These are phyloP conservation scores for Staurois parvus DNA, from an alignment of 2,797 vertebrate species.

Conservation along the genomic window DNA sequence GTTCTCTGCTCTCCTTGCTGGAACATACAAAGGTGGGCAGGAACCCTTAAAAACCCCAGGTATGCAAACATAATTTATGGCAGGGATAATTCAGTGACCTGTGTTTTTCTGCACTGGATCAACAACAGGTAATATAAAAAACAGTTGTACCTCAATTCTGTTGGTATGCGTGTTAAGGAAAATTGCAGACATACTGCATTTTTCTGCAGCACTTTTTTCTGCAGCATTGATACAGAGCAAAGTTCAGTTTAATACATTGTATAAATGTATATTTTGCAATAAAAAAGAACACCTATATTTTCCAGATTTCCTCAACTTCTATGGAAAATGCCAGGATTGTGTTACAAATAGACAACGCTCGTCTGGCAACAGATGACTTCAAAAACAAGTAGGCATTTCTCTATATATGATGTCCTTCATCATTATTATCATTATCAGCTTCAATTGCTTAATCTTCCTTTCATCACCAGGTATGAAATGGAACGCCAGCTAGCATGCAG, in stretches of 20 bases:
- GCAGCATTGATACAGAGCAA: no score
- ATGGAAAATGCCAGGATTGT: slow-evolving; percentile 23
- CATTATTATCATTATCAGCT: background rate
- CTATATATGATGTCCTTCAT: background rate
- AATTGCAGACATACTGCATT: no score
- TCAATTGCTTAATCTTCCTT: background rate
- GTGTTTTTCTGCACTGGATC: no score
- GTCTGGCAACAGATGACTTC: slow-evolving; percentile 82
- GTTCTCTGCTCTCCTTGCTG: no score
- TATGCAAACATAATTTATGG: no score
- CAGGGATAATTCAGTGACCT: no score
- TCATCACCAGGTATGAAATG: slow-evolving; percentile 21
- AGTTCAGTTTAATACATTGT: no score
- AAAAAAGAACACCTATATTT: background rate
- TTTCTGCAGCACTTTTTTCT: no score
- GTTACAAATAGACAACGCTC: slow-evolving; percentile 73
- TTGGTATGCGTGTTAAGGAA: no score
- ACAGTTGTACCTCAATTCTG: fast-evolving
- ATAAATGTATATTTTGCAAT: background rate
- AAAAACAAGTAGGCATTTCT: slow-evolving; percentile 77
- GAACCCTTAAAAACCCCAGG: no score
- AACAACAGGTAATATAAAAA: no score
- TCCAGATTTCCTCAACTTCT: background rate
- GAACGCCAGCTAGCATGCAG: slow-evolving; percentile 35
- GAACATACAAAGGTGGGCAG: no score